Evolutionary conservation across 1,140 invertebrate genomes (phyloP), one percentile per base, ranked within the genome.

Genomic region (Danaus plexippus): DNA sequence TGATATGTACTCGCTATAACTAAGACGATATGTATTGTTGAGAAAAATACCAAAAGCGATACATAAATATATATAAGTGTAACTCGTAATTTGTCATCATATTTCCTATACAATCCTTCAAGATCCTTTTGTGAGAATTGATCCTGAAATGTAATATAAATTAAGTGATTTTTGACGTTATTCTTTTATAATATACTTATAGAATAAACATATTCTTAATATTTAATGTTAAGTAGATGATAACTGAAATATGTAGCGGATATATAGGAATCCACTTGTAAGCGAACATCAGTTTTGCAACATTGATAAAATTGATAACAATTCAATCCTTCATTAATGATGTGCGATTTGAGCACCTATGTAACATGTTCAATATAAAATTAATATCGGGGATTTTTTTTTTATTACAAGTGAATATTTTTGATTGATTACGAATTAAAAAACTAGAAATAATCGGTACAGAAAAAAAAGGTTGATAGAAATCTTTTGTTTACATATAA

Each of bases 51-150:
- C 68, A 94, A 90, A 18, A 95, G 79, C 2, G 93, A 86, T 42
- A 95, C 88, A 72, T 93, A 94, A 45, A 94, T 89, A 49, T 93
- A 92, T 40, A 95, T 90, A 65, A 94, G 92, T 51, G 92, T 92
- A 77, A 93, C 91, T 66, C 94, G 92, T 54, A 95, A 81, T 65
- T 93, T 91, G 52, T 92, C 90, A 59, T 92, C 92, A 72, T 95
- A 95, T 52, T 90, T 88, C 59, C 89, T 87, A 73, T 93, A 95
- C 9, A 95, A 82, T 46, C 89, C 89, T 75, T 94, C 92, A 57
- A 95, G 81, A 72, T 91, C 90, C 71, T 93, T 91, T 59, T 92
- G 90, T 65, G 90, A 87, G 72, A 95, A 95, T 83, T 93, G 91
- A 73, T 91, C 90, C 93, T 94, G 85, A 43, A 90, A 90, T 18